phyloP scores from a whole-genome alignment of 1,140 invertebrate genomes.

The Pantala flavescens region DNA sequence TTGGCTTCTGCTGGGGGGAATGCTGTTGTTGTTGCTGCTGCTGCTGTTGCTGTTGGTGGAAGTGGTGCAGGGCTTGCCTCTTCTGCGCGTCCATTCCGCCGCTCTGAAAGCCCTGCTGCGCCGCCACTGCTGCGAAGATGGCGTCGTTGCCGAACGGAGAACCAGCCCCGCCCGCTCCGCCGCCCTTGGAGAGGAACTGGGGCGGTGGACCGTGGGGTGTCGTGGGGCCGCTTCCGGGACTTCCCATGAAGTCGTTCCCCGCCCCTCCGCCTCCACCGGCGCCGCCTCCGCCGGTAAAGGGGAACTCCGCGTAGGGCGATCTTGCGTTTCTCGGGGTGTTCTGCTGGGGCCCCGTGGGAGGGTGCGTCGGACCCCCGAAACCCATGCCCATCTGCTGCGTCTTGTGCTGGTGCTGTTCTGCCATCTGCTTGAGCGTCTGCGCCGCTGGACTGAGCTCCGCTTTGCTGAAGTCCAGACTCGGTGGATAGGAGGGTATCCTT shows the following conservation, averaged over 20 bases:
- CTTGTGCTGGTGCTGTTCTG: conserved; percentile 89
- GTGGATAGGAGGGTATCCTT: conserved; percentile 10
- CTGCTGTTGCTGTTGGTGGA: conserved; percentile 20
- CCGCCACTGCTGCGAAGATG: conserved; percentile 11
- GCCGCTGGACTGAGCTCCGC: conserved; percentile 75
- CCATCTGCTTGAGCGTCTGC: conserved; percentile 90
- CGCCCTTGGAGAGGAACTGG: conserved; percentile 23
- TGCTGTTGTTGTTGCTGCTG: conserved; percentile 19
- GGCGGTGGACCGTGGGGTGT: conserved; percentile 18
- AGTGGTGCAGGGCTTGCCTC: conserved; percentile 14
- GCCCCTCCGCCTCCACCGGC: background rate
- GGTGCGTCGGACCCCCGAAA: background rate
- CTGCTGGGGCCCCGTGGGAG: conserved; percentile 7
- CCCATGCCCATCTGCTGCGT: conserved; percentile 35
- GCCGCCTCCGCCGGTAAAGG: conserved; percentile 16
- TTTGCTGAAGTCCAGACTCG: conserved; percentile 39
- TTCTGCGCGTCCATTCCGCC: conserved; percentile 5
- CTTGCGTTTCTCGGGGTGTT: conserved; percentile 16
- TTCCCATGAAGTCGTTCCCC: conserved; percentile 17
- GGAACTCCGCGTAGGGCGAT: conserved; percentile 25
- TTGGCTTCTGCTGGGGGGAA: conserved; percentile 44
- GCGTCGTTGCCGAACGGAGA: conserved; percentile 24
- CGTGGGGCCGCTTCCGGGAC: conserved; percentile 14
- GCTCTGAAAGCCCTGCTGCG: conserved; percentile 12
- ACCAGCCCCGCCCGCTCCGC: conserved; percentile 15